Percentiles rank a stretch among this genome's conserved stretches.
Conservation (phyloP, 2,888 invertebrate species). For the Schrankia costaestrigalis region DNA sequence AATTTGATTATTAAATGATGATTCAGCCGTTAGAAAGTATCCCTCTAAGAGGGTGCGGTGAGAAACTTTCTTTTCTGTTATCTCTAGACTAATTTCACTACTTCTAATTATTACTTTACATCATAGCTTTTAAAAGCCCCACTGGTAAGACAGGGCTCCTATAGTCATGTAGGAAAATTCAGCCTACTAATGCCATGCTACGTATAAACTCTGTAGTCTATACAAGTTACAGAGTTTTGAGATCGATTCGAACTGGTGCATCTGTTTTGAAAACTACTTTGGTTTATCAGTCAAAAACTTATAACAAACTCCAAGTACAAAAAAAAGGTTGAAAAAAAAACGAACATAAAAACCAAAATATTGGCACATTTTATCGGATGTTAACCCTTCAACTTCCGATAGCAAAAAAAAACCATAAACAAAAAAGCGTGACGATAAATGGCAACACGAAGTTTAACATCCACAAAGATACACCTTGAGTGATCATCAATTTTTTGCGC, state of each 20-base stretch:
- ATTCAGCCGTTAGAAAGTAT: constrained; percentile 22
- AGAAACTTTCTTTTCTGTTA: constrained; percentile 46
- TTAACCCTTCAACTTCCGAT: constrained; percentile 15
- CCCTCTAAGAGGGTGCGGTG: constrained; percentile 29
- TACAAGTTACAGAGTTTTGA: too few species aligned
- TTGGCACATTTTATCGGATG: constrained; percentile 11
- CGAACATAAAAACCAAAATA: constrained; percentile 15
- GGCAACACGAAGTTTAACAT: constrained; percentile 34
- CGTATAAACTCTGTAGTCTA: too few species aligned
- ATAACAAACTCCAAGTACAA: too few species aligned
- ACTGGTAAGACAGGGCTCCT: too few species aligned
- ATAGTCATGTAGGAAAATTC: too few species aligned
- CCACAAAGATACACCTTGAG: constrained; percentile 47
- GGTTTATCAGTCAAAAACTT: too few species aligned
- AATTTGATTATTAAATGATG: constrained; percentile 9
- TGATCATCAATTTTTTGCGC: constrained; percentile 44
- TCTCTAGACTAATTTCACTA: too few species aligned
- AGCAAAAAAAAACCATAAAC: constrained; percentile 11
- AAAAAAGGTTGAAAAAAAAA: background rate
- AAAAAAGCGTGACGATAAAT: constrained; percentile 11
- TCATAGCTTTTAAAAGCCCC: too few species aligned
- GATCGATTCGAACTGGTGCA: too few species aligned
- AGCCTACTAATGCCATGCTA: too few species aligned
- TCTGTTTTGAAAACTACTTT: too few species aligned
- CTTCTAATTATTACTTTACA: too few species aligned